A percentile compares a stretch with the other conserved stretches of the same genome.
phyloP scores from a whole-genome alignment of 2,797 vertebrate species.

The Kryptopterus vitreolus region DNA sequence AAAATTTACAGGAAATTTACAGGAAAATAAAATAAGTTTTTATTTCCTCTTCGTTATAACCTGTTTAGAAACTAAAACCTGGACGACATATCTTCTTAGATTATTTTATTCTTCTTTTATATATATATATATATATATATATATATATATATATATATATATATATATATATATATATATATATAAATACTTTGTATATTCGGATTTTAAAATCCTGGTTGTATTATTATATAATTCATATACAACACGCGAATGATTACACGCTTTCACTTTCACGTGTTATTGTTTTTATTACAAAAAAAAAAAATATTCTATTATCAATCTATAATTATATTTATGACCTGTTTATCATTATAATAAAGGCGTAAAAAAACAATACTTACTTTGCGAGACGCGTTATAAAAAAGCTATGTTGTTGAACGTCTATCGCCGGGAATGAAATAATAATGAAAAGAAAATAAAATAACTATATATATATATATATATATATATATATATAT shows the following conservation, averaged over 20 bases:
- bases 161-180: not conserved
- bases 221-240: not conserved
- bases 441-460: no score
- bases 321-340: no score
- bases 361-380: not conserved
- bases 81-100: no score
- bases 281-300: no score
- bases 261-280: constrained; percentile 31
- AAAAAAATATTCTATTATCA: no score
- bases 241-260: not conserved
- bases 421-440: not conserved
- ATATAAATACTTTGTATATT: not conserved
- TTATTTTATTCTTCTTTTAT: no score
- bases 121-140: not conserved
- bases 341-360: not conserved
- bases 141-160: not conserved
- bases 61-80: not conserved
- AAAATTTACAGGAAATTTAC: no score
- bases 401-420: not conserved
- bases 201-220: not conserved
- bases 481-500: no score
- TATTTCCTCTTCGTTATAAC: not conserved
- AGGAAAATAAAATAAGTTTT: no score
- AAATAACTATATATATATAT: no score
- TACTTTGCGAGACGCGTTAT: not conserved